Percentiles rank a stretch among this genome's conserved stretches.
These are phyloP conservation scores for Tyto alba DNA, from an alignment of 2,113 vertebrate species.

Conservation along the genomic window DNA sequence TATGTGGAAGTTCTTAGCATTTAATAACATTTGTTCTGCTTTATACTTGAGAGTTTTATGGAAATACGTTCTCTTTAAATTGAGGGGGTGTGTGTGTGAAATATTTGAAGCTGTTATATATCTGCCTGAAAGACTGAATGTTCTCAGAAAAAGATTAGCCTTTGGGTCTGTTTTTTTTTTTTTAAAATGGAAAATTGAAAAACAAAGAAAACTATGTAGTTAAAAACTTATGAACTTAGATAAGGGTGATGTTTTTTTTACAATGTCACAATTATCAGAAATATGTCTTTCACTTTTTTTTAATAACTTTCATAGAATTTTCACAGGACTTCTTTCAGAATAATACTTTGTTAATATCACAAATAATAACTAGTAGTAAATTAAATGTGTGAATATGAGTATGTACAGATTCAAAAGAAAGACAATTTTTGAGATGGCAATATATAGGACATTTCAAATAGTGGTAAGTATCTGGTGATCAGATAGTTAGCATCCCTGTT, in stretches of 20 bases:
- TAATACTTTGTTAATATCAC: neutral
- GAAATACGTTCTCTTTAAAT: neutral
- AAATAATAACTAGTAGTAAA: neutral
- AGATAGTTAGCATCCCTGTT: neutral
- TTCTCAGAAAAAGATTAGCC: neutral
- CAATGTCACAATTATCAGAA: neutral
- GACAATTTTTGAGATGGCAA: neutral
- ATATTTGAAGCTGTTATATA: neutral
- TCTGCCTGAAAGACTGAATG: neutral
- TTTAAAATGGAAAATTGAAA: neutral
- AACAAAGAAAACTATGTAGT: neutral
- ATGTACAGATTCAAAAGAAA: neutral
- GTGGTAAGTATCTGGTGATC: neutral
- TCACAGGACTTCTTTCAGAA: neutral
- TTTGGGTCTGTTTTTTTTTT: neutral
- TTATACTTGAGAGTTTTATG: neutral
- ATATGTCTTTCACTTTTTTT: neutral
- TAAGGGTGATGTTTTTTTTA: neutral
- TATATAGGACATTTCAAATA: neutral
- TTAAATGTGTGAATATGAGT: neutral
- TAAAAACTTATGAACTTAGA: neutral
- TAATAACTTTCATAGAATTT: neutral
- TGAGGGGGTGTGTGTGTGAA: rapidly evolving
- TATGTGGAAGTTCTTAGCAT: neutral
- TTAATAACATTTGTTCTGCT: neutral